A percentile compares a stretch with the other conserved stretches of the same genome.
phyloP scores from a whole-genome alignment of 1,140 invertebrate species.

The Ceratosolen solmsi region DNA sequence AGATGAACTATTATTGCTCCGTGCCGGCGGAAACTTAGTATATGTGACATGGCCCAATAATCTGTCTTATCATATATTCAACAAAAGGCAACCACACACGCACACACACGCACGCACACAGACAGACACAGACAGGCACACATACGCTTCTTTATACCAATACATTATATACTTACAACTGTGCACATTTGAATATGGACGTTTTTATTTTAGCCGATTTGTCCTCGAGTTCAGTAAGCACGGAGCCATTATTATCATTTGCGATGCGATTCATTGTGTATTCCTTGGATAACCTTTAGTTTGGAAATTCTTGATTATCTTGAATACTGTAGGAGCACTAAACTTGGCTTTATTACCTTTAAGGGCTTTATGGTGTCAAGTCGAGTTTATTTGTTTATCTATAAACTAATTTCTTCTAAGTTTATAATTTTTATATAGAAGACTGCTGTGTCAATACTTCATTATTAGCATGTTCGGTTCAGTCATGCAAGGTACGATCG shows the following conservation, averaged over 20 bases:
- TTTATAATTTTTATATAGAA: slow-evolving; percentile 38
- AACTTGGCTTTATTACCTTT: slow-evolving; percentile 45
- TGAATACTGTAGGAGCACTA: slow-evolving; percentile 39
- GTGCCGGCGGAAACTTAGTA: slow-evolving; percentile 31
- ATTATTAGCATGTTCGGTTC: slow-evolving; percentile 38
- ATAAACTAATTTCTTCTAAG: slow-evolving; percentile 38
- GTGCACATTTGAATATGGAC: background rate
- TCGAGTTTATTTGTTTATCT: slow-evolving; percentile 47
- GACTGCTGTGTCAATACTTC: slow-evolving; percentile 44
- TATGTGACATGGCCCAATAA: background rate
- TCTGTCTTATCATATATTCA: slow-evolving; percentile 8
- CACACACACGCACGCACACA: background rate
- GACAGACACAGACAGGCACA: slow-evolving; percentile 1
- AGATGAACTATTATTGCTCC: slow-evolving; percentile 37
- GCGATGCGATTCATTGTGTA: slow-evolving; percentile 49
- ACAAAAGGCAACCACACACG: background rate
- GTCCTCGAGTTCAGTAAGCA: slow-evolving; percentile 36
- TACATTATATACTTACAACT: slow-evolving; percentile 27
- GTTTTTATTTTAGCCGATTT: slow-evolving; percentile 20
- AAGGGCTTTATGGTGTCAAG: slow-evolving; percentile 41
- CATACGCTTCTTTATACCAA: slow-evolving; percentile 30
- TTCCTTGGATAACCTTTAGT: slow-evolving; percentile 49
- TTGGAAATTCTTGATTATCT: slow-evolving; percentile 36
- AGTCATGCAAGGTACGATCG: slow-evolving; percentile 36
- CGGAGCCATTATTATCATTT: slow-evolving; percentile 47